Base-by-base conservation (phyloP, 2,888 invertebrate genomes). In the Athalia rosae region DNA sequence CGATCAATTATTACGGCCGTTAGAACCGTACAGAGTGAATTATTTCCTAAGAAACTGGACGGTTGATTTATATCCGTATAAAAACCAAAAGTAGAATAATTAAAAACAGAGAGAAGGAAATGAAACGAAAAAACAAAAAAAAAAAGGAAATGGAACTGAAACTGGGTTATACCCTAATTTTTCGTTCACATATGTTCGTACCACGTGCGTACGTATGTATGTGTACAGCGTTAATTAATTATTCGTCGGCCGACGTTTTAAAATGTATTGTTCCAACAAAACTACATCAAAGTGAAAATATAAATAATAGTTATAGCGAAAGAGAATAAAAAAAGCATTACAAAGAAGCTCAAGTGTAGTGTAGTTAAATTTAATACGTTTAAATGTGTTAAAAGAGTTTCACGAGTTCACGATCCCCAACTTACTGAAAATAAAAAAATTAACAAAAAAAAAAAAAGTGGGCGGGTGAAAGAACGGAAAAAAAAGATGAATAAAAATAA, bases 361-460 rank as follows among this genome's bases (percentile, higher is more conserved):
- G 71, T 58, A 71, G 58, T 71, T 58, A 45, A 71, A 71, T 71
- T 71, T 71, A 71, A 71, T 58, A 71, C 56, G 6, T 45, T 58
- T 58, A 45, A 71, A 71, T 28, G 67, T 67, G 67, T 67, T 67
- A 53, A 67, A 53, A 67, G 53, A 50, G 28, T 28, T 15, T n/a
- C 41, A 50, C 41, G 45, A 67, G 50, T 67, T 48, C 67, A 13
- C n/a, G 67, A 41, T 11, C 3, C 67, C 53, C 67, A 50, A 4
- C n/a, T 11, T 58, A 11, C 58, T 7, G 1, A 13, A 7, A 5
- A 58, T 56, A 58, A 58, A 11, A 58, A 58, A 5, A 58, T 56
- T 58, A 58, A 11, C 58, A 58, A 41, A 3, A 9, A 41, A 63
- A n/a, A 53, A 67, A 67, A 67, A 67, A 28, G 28, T 28, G 0